Conservation (phyloP, 2,797 vertebrate genomes). For the Brotogeris chrysoptera region DNA sequence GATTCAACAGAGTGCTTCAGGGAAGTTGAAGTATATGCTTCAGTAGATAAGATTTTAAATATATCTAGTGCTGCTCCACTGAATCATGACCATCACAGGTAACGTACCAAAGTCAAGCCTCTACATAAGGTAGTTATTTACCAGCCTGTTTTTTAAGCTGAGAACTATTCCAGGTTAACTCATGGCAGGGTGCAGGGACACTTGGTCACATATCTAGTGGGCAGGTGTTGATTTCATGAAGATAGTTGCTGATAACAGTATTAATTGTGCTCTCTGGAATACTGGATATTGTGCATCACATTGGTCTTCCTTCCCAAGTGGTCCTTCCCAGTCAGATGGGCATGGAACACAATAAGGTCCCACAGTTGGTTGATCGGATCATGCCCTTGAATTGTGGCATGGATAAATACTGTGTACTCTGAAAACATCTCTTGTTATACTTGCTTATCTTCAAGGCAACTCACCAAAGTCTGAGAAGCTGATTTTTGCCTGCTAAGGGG, state of each 20-base stretch:
- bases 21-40: neutral
- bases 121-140: neutral
- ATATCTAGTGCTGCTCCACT: neutral
- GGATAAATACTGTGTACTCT: neutral
- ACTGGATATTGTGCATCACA: neutral
- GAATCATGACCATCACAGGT: neutral
- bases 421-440: neutral
- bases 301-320: no score
- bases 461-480: neutral
- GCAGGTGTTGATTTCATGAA: neutral
- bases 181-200: accelerated
- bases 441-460: neutral
- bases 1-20: neutral
- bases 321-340: neutral
- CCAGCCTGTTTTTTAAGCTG: no score
- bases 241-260: no score
- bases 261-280: neutral
- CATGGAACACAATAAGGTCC: no score
- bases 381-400: neutral
- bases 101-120: neutral
- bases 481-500: neutral
- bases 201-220: neutral
- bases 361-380: neutral
- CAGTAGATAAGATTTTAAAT: neutral
- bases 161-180: neutral